These are phyloP conservation scores for Neostethus bicornis DNA, from an alignment of 2,797 vertebrate genomes.

Conservation along the genomic window DNA sequence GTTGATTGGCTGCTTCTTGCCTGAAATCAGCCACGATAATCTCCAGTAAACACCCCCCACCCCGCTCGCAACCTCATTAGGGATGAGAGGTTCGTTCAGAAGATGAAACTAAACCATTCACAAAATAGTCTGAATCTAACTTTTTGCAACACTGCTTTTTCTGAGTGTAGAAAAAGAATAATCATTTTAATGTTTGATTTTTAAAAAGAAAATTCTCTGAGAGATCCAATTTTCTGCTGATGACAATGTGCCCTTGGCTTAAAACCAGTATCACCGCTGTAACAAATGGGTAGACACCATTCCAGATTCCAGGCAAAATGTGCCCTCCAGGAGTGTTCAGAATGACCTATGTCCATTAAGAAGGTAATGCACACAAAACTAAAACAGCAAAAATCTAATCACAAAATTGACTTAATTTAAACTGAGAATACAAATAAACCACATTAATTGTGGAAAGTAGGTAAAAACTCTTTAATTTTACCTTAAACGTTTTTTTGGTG, in stretches of 20 bases:
- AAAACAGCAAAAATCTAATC: neutral
- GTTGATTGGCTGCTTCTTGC: too few relatives aligned
- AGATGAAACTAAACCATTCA: constrained; percentile 6
- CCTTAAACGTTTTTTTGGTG: neutral
- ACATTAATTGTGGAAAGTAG: neutral
- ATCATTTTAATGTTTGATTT: too few relatives aligned
- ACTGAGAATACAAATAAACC: constrained; percentile 1
- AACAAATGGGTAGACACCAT: too few relatives aligned
- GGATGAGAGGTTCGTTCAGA: neutral
- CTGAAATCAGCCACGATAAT: too few relatives aligned
- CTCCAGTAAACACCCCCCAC: too few relatives aligned
- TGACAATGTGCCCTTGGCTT: too few relatives aligned
- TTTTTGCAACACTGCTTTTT: neutral
- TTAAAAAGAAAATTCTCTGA: too few relatives aligned
- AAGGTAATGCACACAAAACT: neutral
- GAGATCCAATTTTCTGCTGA: too few relatives aligned
- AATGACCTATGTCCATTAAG: neutral
- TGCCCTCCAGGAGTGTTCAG: neutral
- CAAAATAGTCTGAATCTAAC: constrained; percentile 6
- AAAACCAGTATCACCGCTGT: too few relatives aligned
- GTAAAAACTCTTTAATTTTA: neutral
- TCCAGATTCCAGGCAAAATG: constrained; percentile 19
- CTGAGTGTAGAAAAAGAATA: neutral
- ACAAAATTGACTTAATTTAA: constrained; percentile 4
- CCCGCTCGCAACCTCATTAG: too few relatives aligned